Percentiles rank a stretch among this genome's conserved stretches.
Evolutionary conservation across 2,888 invertebrate species (phyloP).

Genomic region (Rhingia rostrata): DNA sequence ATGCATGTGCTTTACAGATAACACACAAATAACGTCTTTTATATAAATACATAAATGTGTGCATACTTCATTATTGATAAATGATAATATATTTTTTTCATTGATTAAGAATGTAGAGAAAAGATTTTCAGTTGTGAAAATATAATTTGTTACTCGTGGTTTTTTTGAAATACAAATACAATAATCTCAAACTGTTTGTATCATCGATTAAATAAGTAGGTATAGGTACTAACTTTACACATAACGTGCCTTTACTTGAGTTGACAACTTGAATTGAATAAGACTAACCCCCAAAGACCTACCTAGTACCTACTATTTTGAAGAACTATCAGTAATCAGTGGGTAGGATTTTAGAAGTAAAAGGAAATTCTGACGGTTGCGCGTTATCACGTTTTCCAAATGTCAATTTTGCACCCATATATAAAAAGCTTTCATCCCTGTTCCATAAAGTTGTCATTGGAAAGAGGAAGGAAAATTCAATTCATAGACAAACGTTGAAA

Average conservation of each 20-base stretch:
- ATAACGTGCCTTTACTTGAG: no score
- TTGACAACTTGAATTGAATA: no score
- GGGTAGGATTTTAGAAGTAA: background rate
- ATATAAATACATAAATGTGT: no score
- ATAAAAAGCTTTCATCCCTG: conserved; percentile 40
- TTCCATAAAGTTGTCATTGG: conserved; percentile 51
- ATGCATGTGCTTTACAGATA: conserved; percentile 14
- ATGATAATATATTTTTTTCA: conserved; percentile 16
- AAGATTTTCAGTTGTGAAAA: background rate
- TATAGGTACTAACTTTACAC: no score
- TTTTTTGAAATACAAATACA: background rate
- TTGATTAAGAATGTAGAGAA: background rate
- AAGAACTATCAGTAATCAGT: no score
- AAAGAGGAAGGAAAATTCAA: conserved; percentile 36
- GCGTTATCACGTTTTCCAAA: conserved; percentile 42
- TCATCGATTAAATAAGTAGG: no score
- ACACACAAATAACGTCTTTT: background rate
- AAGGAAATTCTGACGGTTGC: conserved; percentile 32
- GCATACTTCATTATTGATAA: conserved; percentile 7
- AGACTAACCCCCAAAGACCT: no score
- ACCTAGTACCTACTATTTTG: no score
- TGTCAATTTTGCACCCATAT: conserved; percentile 47
- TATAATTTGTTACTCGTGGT: background rate
- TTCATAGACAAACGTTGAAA: conserved; percentile 41
- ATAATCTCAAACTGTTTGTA: no score